Conservation (phyloP, 2,888 invertebrate species). For the Nephrotoma guestfalica region DNA sequence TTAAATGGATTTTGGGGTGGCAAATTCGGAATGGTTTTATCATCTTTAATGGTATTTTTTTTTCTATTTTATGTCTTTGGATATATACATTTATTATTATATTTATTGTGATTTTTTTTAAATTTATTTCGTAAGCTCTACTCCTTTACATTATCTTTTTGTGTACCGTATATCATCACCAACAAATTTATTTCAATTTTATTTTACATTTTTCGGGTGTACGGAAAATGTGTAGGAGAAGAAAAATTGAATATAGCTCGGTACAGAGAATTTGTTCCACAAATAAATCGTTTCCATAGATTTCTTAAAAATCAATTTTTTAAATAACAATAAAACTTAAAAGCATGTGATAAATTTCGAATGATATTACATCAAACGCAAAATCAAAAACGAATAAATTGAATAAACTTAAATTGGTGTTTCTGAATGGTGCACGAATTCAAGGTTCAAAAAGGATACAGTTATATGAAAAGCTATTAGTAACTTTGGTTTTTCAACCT, state of each 20-base stretch:
- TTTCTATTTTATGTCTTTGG: neutral
- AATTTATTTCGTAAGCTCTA: neutral
- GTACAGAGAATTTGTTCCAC: neutral
- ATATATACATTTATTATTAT: neutral
- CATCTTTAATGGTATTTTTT: neutral
- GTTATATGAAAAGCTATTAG: neutral
- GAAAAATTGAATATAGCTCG: neutral
- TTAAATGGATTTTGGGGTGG: neutral
- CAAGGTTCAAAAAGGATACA: neutral
- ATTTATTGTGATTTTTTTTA: neutral
- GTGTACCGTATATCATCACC: neutral
- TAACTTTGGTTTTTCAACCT: neutral
- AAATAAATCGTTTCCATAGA: neutral
- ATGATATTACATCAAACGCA: neutral
- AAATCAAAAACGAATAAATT: neutral
- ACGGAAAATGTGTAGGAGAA: neutral
- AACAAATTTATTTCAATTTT: neutral
- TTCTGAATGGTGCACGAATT: neutral
- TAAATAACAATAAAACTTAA: neutral
- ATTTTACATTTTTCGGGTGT: neutral
- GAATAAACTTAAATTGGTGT: neutral
- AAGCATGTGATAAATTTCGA: neutral
- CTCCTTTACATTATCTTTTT: neutral
- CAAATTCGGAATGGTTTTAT: neutral
- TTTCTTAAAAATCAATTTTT: neutral